These are phyloP conservation scores for Lepus europaeus DNA, from an alignment of 2,113 vertebrate genomes.

Conservation along the genomic window DNA sequence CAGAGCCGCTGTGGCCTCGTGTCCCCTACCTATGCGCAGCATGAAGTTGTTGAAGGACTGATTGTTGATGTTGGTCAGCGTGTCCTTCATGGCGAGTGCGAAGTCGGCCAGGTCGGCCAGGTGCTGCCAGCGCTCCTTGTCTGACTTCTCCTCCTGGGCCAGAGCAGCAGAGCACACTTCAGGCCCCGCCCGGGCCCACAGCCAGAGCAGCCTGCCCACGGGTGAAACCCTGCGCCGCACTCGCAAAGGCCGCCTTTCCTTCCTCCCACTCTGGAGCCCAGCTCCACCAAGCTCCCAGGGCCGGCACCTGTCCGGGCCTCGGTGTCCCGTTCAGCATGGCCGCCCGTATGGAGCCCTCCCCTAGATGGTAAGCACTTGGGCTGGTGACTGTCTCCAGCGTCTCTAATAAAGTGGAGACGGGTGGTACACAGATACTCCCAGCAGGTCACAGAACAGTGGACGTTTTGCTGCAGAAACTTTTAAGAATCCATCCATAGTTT, in stretches of 20 bases:
- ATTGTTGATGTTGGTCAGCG: constrained; percentile 96
- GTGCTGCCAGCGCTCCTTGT: constrained; percentile 96
- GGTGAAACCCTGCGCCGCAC: background rate
- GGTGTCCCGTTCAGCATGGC: background rate
- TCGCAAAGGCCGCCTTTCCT: background rate
- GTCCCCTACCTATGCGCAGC: constrained; percentile 95
- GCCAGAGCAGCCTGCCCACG: fast-evolving
- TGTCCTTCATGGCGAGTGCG: constrained; percentile 97
- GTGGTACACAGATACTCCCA: too few species aligned
- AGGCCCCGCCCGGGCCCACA: fast-evolving
- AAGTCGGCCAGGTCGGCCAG: constrained; percentile 96
- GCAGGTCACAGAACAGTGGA: too few species aligned
- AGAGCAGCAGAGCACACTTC: fast-evolving
- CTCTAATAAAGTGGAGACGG: background rate
- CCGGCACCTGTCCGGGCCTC: background rate
- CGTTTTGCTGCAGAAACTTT: too few species aligned
- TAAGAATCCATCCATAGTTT: too few species aligned
- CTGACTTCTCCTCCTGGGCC: constrained; percentile 90
- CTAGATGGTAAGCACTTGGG: background rate
- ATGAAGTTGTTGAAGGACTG: constrained; percentile 99
- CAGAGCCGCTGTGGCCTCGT: background rate
- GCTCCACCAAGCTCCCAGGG: too few species aligned
- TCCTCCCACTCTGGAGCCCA: background rate
- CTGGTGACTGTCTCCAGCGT: background rate
- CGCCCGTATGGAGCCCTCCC: background rate